A percentile compares a stretch with the other conserved stretches of the same genome.
Evolutionary conservation across 2,888 invertebrate genomes (phyloP).

Genomic region (Sylvicola cinctus): DNA sequence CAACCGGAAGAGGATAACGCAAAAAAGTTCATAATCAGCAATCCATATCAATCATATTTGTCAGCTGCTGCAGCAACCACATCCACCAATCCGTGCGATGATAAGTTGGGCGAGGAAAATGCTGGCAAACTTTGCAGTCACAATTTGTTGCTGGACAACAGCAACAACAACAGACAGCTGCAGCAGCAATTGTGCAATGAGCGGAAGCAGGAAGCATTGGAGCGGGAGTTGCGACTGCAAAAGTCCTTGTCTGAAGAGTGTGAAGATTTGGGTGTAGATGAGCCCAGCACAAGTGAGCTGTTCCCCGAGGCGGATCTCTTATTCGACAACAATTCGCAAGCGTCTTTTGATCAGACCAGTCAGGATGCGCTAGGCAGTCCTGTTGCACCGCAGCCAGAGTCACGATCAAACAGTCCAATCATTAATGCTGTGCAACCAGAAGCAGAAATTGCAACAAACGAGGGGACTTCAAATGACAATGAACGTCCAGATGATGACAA

Average conservation of each 20-base stretch:
- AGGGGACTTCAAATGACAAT: no score
- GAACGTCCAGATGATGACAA: no score
- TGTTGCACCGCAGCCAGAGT: no score
- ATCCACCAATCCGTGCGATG: no score
- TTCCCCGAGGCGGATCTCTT: constrained; percentile 57
- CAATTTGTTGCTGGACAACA: constrained; percentile 2
- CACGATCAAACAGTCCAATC: no score
- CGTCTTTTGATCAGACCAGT: no score
- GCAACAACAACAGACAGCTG: constrained; percentile 3
- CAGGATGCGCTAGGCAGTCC: no score
- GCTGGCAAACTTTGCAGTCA: no score
- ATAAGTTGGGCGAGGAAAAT: no score
- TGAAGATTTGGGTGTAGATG: constrained; percentile 58
- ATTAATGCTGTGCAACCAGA: no score
- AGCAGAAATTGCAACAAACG: no score
- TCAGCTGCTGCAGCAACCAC: not conserved
- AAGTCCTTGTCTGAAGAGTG: constrained; percentile 60
- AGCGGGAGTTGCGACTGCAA: constrained; percentile 34
- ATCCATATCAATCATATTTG: constrained; percentile 1
- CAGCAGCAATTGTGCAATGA: constrained; percentile 11
- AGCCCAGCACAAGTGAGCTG: constrained; percentile 57
- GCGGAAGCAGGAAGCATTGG: constrained; percentile 30
- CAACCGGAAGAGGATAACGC: not conserved
- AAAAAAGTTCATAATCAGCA: constrained; percentile 1
- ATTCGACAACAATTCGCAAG: constrained; percentile 41